phyloP scores from a whole-genome alignment of 2,888 invertebrate species.

The Caenorhabditis sp. region DNA sequence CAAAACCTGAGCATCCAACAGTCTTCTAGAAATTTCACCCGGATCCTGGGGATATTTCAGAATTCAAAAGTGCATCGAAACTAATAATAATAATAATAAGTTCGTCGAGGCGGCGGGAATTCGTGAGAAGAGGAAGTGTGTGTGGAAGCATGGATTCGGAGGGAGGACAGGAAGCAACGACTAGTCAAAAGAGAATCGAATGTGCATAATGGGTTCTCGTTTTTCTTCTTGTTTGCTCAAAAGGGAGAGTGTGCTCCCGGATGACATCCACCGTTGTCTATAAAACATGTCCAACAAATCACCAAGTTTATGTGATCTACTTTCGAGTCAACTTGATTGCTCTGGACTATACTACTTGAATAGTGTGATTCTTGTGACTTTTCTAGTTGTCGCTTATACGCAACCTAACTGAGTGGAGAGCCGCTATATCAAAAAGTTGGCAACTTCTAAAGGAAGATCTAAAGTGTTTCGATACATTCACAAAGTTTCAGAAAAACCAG shows the following conservation, averaged over 20 bases:
- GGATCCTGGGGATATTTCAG: background rate
- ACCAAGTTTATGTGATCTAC: conserved; percentile 1
- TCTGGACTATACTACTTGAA: background rate
- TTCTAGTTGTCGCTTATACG: too few species aligned
- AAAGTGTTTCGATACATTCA: too few species aligned
- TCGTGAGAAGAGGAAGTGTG: conserved; percentile 14
- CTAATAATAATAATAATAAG: conserved; percentile 16
- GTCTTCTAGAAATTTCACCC: background rate
- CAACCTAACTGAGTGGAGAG: too few species aligned
- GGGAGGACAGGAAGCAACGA: conserved; percentile 8
- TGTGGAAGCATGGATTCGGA: conserved; percentile 31
- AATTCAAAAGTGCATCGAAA: background rate
- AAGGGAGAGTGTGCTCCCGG: conserved; percentile 40
- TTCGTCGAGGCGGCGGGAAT: background rate
- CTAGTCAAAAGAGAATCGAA: conserved; percentile 33
- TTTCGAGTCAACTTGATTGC: background rate
- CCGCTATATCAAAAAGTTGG: too few species aligned
- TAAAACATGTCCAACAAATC: conserved; percentile 14
- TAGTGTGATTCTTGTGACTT: too few species aligned
- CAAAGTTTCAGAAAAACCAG: too few species aligned
- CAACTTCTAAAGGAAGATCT: too few species aligned
- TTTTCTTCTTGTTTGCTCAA: conserved; percentile 49
- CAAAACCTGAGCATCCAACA: background rate
- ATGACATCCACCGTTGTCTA: conserved; percentile 42
- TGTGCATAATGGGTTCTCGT: conserved; percentile 54